These are phyloP conservation scores for Drosophila subquinaria DNA, from an alignment of 2,888 invertebrate genomes.

Conservation along the genomic window DNA sequence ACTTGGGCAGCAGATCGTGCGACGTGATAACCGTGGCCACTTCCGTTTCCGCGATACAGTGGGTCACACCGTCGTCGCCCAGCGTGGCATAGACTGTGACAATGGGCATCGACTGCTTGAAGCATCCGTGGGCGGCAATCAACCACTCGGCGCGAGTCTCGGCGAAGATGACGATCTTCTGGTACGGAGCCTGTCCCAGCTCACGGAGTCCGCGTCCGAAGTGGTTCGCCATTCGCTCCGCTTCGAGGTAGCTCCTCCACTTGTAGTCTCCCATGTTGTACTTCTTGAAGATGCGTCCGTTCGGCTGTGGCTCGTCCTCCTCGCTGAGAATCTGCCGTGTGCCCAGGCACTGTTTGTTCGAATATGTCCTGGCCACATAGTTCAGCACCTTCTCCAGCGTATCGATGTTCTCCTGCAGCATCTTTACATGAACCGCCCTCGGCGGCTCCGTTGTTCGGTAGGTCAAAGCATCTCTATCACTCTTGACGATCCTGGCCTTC, in stretches of 20 bases:
- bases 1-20: slow-evolving; percentile 14
- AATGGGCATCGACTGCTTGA: slow-evolving; percentile 96
- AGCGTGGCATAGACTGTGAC: slow-evolving; percentile 98
- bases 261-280: slow-evolving; percentile 96
- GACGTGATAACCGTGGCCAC: slow-evolving; percentile 87
- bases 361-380: slow-evolving; percentile 5
- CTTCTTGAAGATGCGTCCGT: slow-evolving; percentile 98
- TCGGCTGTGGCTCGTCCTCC: slow-evolving; percentile 96
- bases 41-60: slow-evolving; percentile 97
- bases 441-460: slow-evolving; percentile 20
- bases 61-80: slow-evolving; percentile 97
- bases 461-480: neutral
- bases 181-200: neutral
- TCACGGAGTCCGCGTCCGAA: slow-evolving; percentile 14
- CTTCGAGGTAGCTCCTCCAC: slow-evolving; percentile 5
- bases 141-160: slow-evolving; percentile 16
- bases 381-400: slow-evolving; percentile 9
- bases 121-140: slow-evolving; percentile 92
- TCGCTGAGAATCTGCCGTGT: slow-evolving; percentile 86
- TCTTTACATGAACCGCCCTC: slow-evolving; percentile 3
- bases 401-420: slow-evolving; percentile 21
- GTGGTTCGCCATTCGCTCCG: slow-evolving; percentile 8
- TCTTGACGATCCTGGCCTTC: slow-evolving; percentile 87
- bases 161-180: slow-evolving; percentile 16
- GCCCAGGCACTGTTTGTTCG: slow-evolving; percentile 10